phyloP scores from a whole-genome alignment of 2,888 invertebrate species.

The Caenorhabditis sulstoni region DNA sequence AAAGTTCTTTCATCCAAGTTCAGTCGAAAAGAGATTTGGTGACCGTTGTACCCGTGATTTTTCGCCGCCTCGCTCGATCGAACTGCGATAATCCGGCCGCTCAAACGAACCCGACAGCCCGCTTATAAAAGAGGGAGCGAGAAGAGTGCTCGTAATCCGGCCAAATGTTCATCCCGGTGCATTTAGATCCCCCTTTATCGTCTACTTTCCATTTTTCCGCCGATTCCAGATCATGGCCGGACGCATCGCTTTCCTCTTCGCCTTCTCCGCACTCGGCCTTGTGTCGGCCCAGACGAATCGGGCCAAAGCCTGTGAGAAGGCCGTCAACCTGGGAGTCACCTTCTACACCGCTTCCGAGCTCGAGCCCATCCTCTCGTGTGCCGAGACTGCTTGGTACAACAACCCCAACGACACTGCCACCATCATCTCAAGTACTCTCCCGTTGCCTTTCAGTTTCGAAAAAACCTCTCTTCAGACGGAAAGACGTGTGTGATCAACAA shows the following conservation, averaged over 20 bases:
- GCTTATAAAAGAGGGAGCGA: not conserved
- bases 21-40: conserved; percentile 27
- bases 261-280: conserved; percentile 10
- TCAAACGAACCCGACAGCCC: not conserved
- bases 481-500: conserved; percentile 50
- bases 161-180: conserved; percentile 2
- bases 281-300: conserved; percentile 12
- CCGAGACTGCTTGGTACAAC: conserved; percentile 36
- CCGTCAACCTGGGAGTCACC: conserved; percentile 48
- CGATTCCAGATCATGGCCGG: conserved; percentile 6
- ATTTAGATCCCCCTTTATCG: not conserved
- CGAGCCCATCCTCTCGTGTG: conserved; percentile 39
- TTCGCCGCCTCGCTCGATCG: conserved; percentile 13
- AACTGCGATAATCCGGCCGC: conserved; percentile 15
- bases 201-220: not conserved
- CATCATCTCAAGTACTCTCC: conserved; percentile 3
- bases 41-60: conserved; percentile 44
- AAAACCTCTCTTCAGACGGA: conserved; percentile 20
- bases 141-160: not conserved
- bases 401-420: conserved; percentile 38
- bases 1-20: not conserved
- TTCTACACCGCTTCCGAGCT: conserved; percentile 50
- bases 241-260: not conserved
- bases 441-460: not conserved
- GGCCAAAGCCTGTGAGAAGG: conserved; percentile 19